Conservation (phyloP, 64 coral and sea anemone genomes). For the Acropora tenuis region DNA sequence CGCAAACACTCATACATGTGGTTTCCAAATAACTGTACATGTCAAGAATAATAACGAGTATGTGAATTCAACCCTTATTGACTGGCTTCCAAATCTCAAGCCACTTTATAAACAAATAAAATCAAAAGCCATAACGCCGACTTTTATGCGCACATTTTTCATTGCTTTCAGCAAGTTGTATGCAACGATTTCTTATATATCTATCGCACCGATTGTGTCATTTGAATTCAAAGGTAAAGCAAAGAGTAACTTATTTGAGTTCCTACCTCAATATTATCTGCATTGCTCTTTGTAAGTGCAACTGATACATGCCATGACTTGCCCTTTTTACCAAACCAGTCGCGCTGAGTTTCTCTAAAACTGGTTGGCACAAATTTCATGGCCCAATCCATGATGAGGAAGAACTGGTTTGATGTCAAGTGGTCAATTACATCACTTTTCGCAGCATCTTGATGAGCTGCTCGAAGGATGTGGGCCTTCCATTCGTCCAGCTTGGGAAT, state of each 20-base stretch:
- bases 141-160: no score
- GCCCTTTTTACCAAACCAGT: conserved; percentile 45
- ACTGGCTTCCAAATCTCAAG: no score
- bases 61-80: no score
- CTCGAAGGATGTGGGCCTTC: conserved; percentile 34
- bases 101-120: no score
- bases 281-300: background rate
- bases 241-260: background rate
- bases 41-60: no score
- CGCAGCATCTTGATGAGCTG: conserved; percentile 27
- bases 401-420: background rate
- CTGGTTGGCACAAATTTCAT: conserved; percentile 12
- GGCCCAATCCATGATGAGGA: conserved; percentile 32
- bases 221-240: background rate
- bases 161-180: no score
- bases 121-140: no score
- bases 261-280: background rate
- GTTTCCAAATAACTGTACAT: no score
- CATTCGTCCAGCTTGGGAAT: background rate
- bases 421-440: conserved; percentile 10
- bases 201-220: no score
- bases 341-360: conserved; percentile 35
- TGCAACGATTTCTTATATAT: no score
- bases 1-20: no score
- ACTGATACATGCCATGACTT: conserved; percentile 36